Percentiles rank a stretch among this genome's conserved stretches.
phyloP scores from a whole-genome alignment of 1,140 invertebrate genomes.

The Aphaenogaster rudis region DNA sequence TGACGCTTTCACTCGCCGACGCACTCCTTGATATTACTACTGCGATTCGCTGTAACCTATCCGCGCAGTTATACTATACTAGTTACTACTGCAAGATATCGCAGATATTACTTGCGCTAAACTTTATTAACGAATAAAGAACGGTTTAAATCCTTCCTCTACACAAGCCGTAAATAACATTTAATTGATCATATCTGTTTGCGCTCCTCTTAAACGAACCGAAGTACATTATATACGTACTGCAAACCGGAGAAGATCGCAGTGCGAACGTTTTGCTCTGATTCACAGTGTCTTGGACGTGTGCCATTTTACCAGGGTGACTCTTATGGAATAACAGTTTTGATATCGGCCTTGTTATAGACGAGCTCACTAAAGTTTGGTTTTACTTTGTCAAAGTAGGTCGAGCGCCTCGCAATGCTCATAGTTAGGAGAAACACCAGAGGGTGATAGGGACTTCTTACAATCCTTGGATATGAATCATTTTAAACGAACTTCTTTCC shows the following conservation, averaged over 20 bases:
- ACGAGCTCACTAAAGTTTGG: conserved; percentile 43
- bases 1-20: neutral
- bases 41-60: neutral
- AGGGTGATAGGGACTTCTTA: neutral
- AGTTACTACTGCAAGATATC: neutral
- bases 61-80: too few relatives aligned
- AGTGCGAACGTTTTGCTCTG: conserved; percentile 46
- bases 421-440: neutral
- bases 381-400: conserved; percentile 48
- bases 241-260: conserved; percentile 14
- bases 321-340: conserved; percentile 57
- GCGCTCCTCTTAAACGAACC: neutral
- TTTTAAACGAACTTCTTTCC: conserved; percentile 19
- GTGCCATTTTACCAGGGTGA: conserved; percentile 37
- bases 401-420: conserved; percentile 14
- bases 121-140: neutral
- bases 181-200: conserved; percentile 22
- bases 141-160: neutral
- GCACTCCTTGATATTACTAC: neutral
- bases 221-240: neutral
- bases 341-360: conserved; percentile 26
- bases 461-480: neutral
- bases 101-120: neutral
- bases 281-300: conserved; percentile 38
- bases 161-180: neutral